These are phyloP conservation scores for Gracilinanus agilis DNA, from an alignment of 2,113 vertebrate species.

Conservation along the genomic window DNA sequence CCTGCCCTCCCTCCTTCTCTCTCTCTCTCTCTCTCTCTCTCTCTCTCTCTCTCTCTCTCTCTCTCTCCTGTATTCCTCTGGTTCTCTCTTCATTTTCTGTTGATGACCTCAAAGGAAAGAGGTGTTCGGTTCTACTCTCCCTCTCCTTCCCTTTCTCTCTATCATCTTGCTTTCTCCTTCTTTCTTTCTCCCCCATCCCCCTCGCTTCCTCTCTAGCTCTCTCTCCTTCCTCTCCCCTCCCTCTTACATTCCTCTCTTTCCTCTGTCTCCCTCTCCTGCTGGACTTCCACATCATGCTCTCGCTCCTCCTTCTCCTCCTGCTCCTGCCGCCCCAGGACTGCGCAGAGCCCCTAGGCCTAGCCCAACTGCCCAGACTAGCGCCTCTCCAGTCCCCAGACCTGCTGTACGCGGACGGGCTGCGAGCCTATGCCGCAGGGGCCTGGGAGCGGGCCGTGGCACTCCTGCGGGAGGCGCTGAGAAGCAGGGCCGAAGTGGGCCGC, in stretches of 20 bases:
- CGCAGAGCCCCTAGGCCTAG: constrained; percentile 63
- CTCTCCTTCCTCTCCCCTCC: constrained; percentile 7
- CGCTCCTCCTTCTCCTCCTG: constrained; percentile 65
- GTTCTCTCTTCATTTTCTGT: background rate
- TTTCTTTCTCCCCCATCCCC: constrained; percentile 29
- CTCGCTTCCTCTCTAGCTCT: constrained; percentile 24
- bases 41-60: too few species aligned
- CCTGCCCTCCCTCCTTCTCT: too few species aligned
- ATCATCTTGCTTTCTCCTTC: background rate
- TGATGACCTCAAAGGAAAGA: background rate
- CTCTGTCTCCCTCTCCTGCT: constrained; percentile 20
- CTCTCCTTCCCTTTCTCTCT: background rate
- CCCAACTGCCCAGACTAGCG: constrained; percentile 48
- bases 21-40: too few species aligned
- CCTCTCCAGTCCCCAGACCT: constrained; percentile 85
- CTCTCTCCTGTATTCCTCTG: background rate
- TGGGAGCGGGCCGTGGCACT: constrained; percentile 91
- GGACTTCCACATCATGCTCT: constrained; percentile 62
- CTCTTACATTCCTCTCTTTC: background rate
- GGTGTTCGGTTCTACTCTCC: background rate
- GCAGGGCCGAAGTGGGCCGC: constrained; percentile 84
- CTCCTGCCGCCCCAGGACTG: constrained; percentile 59
- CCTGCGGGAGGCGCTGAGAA: constrained; percentile 89
- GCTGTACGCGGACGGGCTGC: constrained; percentile 92
- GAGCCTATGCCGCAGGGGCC: constrained; percentile 89